phyloP scores from a whole-genome alignment of 2,888 invertebrate species.

The Parnassius apollo region DNA sequence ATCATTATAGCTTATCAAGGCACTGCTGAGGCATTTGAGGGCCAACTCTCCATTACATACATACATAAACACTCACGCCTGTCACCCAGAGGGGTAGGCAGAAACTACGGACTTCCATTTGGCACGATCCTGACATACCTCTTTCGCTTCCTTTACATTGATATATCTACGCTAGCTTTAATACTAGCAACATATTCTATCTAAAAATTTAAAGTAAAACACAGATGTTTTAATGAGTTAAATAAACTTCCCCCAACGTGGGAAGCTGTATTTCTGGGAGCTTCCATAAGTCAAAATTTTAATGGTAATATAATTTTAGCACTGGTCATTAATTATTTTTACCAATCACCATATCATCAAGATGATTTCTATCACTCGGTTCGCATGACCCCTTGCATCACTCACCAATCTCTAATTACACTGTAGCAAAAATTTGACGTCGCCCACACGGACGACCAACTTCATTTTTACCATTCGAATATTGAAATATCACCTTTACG shows the following conservation, averaged over 20 bases:
- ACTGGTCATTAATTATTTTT: constrained; percentile 22
- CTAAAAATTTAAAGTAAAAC: too few relatives aligned
- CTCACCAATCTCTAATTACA: constrained; percentile 70
- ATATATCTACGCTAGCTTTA: too few relatives aligned
- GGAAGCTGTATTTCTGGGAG: background rate
- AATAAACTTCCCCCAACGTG: too few relatives aligned
- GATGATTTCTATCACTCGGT: constrained; percentile 66
- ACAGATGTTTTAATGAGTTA: constrained; percentile 22
- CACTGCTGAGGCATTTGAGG: too few relatives aligned
- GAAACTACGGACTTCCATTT: too few relatives aligned
- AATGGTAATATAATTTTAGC: constrained; percentile 8
- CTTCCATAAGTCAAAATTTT: background rate
- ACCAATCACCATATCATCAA: constrained; percentile 31
- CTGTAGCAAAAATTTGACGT: constrained; percentile 67
- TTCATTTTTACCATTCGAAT: constrained; percentile 32
- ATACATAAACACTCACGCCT: too few relatives aligned
- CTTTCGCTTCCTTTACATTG: too few relatives aligned
- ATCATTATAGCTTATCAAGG: too few relatives aligned
- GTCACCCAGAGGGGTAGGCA: too few relatives aligned
- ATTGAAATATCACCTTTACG: constrained; percentile 28
- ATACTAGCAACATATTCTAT: too few relatives aligned
- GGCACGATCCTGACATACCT: too few relatives aligned
- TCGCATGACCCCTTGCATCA: constrained; percentile 73
- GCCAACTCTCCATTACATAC: too few relatives aligned
- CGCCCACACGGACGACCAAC: constrained; percentile 41